These are phyloP conservation scores for Masticophis lateralis DNA, from an alignment of 2,797 vertebrate species.

Conservation along the genomic window DNA sequence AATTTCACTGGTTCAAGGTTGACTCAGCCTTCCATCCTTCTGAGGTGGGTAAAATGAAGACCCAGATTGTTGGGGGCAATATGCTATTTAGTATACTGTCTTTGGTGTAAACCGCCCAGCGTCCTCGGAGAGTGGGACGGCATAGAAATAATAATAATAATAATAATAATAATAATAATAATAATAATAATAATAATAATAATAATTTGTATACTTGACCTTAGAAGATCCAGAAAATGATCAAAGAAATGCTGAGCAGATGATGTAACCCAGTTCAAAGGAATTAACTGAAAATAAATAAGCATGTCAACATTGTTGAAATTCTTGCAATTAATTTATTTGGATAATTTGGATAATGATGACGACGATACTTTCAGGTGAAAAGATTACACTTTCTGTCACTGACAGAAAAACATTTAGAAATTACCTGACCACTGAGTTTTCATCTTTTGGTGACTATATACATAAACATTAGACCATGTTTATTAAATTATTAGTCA, in stretches of 20 bases:
- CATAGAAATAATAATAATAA: too few relatives aligned
- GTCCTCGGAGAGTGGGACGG: too few relatives aligned
- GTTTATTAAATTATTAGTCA: not conserved
- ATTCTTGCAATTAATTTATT: not conserved
- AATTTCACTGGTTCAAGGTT: too few relatives aligned
- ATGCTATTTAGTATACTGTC: too few relatives aligned
- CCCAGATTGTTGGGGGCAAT: too few relatives aligned
- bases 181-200: too few relatives aligned
- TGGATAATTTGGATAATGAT: not conserved
- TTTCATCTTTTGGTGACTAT: not conserved
- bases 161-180: too few relatives aligned
- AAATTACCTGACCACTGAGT: not conserved
- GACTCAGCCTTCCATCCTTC: too few relatives aligned
- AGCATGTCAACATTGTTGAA: not conserved
- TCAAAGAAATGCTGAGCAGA: not conserved
- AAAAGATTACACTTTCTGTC: not conserved
- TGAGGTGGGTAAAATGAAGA: too few relatives aligned
- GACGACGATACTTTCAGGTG: not conserved
- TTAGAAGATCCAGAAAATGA: not conserved
- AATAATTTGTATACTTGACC: not conserved
- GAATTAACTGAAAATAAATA: not conserved
- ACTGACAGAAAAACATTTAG: not conserved
- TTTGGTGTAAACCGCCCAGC: too few relatives aligned
- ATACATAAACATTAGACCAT: not conserved
- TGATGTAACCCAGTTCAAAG: not conserved